phyloP scores from a whole-genome alignment of 1,140 invertebrate species.

The Druon quercuslanigerum region DNA sequence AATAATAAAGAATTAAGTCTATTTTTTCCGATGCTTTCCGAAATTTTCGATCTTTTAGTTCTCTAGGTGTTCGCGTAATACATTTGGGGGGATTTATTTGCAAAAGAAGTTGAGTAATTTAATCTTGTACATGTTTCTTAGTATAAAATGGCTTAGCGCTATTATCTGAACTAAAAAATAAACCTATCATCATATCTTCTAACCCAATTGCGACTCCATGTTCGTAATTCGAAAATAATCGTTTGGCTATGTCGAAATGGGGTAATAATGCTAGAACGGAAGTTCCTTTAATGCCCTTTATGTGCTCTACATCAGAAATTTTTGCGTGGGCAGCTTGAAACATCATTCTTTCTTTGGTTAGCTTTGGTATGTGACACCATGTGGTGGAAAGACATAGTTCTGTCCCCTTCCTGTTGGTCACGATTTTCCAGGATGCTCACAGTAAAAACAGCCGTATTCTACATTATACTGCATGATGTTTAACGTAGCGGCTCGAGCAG shows the following conservation, averaged over 20 bases:
- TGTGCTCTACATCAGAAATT: neutral
- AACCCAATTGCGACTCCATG: constrained; percentile 21
- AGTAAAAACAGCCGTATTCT: constrained; percentile 4
- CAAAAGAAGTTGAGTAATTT: too few species aligned
- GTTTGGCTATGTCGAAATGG: constrained; percentile 5
- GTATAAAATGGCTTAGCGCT: too few species aligned
- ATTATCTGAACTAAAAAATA: constrained; percentile 31
- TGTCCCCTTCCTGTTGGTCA: neutral
- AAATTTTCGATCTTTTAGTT: too few species aligned
- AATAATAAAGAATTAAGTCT: too few species aligned
- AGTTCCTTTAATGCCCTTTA: constrained; percentile 29
- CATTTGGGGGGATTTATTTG: too few species aligned
- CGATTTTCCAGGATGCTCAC: constrained; percentile 30
- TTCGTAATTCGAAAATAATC: constrained; percentile 13
- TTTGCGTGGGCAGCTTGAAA: constrained; percentile 5
- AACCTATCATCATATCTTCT: neutral
- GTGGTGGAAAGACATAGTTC: neutral
- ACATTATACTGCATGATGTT: constrained; percentile 32
- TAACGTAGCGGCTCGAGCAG: neutral
- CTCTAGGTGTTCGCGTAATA: too few species aligned
- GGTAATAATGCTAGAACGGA: constrained; percentile 3
- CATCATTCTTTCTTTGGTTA: constrained; percentile 8
- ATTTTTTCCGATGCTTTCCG: too few species aligned
- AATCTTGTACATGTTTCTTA: too few species aligned
- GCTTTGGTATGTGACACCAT: neutral